Conservation (phyloP, 2,888 invertebrate genomes). For the Cyclophora albipunctata region DNA sequence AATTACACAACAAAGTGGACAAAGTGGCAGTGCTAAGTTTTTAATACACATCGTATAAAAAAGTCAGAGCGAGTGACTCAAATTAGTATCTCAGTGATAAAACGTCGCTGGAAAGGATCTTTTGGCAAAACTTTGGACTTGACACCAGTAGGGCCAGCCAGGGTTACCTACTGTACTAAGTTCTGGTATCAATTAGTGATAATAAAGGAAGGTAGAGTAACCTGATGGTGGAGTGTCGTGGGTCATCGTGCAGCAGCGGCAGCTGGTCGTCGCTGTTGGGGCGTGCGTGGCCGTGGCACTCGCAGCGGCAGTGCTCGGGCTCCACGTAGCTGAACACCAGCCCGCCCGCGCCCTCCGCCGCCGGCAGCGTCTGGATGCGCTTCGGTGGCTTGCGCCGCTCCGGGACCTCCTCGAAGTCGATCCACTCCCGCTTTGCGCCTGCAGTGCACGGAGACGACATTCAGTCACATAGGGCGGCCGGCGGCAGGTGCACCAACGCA, state of each 20-base stretch:
- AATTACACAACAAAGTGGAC: no score
- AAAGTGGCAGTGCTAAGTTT: no score
- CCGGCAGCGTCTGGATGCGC: constrained; percentile 87
- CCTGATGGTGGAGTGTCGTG: constrained; percentile 12
- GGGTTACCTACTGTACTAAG: no score
- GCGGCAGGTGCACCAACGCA: no score
- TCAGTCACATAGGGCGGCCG: background rate
- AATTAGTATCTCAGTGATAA: no score
- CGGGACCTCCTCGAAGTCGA: constrained; percentile 90
- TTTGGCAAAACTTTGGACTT: no score
- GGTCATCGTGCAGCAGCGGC: constrained; percentile 37
- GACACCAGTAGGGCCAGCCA: no score
- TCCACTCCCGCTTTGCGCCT: constrained; percentile 78
- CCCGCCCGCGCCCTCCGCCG: constrained; percentile 50
- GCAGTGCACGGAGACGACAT: constrained; percentile 12
- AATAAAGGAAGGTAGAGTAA: background rate
- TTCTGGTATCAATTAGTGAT: no score
- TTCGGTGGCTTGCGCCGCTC: constrained; percentile 88
- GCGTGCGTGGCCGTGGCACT: constrained; percentile 81
- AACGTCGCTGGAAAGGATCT: no score
- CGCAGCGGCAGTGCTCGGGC: constrained; percentile 91
- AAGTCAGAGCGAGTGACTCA: no score
- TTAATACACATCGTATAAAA: no score
- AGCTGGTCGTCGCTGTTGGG: constrained; percentile 36
- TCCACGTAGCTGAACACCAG: constrained; percentile 84